Percentiles rank a stretch among this genome's conserved stretches.
Evolutionary conservation across 1,140 invertebrate species (phyloP).

Genomic region (Drosophila micromelanica): DNA sequence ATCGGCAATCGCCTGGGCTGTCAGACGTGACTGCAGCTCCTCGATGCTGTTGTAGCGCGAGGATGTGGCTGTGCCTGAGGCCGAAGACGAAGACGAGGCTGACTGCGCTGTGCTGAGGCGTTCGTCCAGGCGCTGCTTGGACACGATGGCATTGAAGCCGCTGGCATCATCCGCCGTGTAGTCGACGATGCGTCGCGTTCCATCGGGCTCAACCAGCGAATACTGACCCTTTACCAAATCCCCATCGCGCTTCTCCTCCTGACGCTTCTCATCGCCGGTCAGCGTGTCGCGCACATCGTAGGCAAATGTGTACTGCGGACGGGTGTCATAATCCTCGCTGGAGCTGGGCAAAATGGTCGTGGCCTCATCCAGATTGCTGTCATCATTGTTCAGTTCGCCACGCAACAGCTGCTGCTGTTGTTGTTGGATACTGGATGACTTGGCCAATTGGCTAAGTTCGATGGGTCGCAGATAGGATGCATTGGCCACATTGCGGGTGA

Average conservation of each 20-base stretch:
- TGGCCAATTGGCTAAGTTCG: constrained; percentile 65
- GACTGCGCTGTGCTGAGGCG: constrained; percentile 30
- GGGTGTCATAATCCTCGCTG: constrained; percentile 85
- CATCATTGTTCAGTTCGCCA: constrained; percentile 48
- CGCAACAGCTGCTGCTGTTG: constrained; percentile 56
- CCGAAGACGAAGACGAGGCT: constrained; percentile 12
- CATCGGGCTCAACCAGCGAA: constrained; percentile 87
- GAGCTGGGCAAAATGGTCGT: constrained; percentile 64
- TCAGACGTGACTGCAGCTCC: constrained; percentile 69
- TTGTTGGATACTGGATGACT: constrained; percentile 54
- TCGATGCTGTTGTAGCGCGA: constrained; percentile 77
- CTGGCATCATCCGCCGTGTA: constrained; percentile 86
- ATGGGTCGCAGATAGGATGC: constrained; percentile 67
- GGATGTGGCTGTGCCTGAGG: constrained; percentile 32
- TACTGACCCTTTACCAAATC: constrained; percentile 86
- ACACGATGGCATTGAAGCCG: constrained; percentile 86
- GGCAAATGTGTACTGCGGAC: constrained; percentile 85
- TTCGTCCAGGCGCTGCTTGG: constrained; percentile 85
- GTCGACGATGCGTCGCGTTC: constrained; percentile 85
- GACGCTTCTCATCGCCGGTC: constrained; percentile 86
- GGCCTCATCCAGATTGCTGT: constrained; percentile 48
- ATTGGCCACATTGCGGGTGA: constrained; percentile 68
- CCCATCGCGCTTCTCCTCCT: constrained; percentile 86
- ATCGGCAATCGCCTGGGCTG: constrained; percentile 74
- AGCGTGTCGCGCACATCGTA: constrained; percentile 85